Conservation (phyloP, 2,113 vertebrate species). For the Cinclus cinclus region DNA sequence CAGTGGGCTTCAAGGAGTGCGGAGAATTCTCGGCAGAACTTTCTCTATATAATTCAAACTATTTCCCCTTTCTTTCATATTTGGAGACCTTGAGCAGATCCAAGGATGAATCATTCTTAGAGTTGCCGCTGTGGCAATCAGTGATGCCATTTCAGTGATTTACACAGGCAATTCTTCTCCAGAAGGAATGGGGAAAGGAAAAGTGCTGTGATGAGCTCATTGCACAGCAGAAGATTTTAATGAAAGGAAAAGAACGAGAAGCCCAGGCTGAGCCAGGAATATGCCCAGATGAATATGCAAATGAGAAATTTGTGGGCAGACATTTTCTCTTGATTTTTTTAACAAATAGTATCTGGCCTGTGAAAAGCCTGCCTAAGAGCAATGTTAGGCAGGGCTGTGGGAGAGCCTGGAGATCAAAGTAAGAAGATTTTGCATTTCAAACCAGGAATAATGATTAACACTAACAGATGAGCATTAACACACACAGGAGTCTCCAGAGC, state of each 20-base stretch:
- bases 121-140: constrained; percentile 33
- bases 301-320: background rate
- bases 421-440: background rate
- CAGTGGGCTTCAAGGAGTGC: background rate
- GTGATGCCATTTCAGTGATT: constrained; percentile 48
- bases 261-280: background rate
- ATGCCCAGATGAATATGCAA: constrained; percentile 27
- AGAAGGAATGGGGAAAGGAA: background rate
- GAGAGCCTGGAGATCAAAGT: constrained; percentile 6
- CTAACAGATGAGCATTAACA: background rate
- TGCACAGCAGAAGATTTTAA: constrained; percentile 30
- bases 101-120: constrained; percentile 11
- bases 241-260: background rate
- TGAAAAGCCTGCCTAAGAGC: background rate
- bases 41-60: background rate
- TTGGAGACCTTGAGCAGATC: constrained; percentile 43
- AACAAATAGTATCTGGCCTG: background rate
- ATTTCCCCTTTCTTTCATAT: constrained; percentile 15
- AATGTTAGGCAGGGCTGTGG: background rate
- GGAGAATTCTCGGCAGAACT: background rate
- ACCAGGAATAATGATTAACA: background rate
- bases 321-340: background rate
- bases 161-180: constrained; percentile 10
- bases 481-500: background rate
- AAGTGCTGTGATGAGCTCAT: constrained; percentile 27